A percentile compares a stretch with the other conserved stretches of the same genome.
Evolutionary conservation across 1,140 invertebrate species (phyloP).

Genomic region (Halotydeus destructor): DNA sequence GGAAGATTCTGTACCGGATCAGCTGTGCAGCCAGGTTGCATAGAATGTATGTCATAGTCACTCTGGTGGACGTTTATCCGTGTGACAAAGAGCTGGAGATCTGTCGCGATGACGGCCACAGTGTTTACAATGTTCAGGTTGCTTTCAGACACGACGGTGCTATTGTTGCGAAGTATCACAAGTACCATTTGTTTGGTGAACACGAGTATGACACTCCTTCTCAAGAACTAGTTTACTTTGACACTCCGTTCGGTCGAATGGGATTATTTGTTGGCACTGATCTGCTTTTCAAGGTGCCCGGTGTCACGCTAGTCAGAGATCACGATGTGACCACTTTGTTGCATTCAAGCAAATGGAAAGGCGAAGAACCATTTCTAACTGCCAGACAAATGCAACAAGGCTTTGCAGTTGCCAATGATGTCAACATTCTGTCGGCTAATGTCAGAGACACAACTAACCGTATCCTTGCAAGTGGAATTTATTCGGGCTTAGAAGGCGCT

Average conservation of each 20-base stretch:
- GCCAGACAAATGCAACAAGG: constrained; percentile 30
- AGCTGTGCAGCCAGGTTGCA: constrained; percentile 34
- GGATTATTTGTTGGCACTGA: constrained; percentile 54
- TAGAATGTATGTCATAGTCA: constrained; percentile 41
- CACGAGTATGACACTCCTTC: constrained; percentile 27
- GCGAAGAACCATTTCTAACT: constrained; percentile 41
- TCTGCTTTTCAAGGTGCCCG: constrained; percentile 40
- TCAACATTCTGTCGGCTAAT: constrained; percentile 35
- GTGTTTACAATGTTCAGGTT: constrained; percentile 49
- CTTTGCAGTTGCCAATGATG: constrained; percentile 31
- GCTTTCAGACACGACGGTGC: constrained; percentile 41
- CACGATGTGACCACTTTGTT: constrained; percentile 40
- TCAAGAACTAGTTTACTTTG: constrained; percentile 34
- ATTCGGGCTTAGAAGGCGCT: constrained; percentile 1
- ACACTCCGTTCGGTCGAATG: constrained; percentile 33
- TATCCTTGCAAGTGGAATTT: constrained; percentile 17
- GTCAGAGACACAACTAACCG: constrained; percentile 25
- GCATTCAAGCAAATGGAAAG: constrained; percentile 46
- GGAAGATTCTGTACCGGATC: constrained; percentile 21
- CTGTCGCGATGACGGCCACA: constrained; percentile 24
- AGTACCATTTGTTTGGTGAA: constrained; percentile 44
- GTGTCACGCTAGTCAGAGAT: constrained; percentile 28
- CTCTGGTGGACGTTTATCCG: constrained; percentile 36
- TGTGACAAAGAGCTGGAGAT: constrained; percentile 4
- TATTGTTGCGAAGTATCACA: constrained; percentile 42